A percentile compares a stretch with the other conserved stretches of the same genome.
Conservation (phyloP, 2,113 vertebrate genomes). For the Jaculus jaculus region DNA sequence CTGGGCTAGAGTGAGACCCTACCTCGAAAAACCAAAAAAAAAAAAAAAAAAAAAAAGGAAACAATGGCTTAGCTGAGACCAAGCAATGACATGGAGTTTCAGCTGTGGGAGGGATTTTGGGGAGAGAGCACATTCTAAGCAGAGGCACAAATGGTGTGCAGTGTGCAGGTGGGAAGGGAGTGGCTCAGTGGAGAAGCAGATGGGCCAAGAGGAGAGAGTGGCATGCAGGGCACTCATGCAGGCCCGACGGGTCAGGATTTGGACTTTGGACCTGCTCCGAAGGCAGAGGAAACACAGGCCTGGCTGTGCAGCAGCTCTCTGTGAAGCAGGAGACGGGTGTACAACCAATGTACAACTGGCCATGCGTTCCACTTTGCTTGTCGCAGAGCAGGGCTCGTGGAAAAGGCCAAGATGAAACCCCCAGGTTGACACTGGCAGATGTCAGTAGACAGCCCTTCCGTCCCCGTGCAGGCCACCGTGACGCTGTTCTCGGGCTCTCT, state of each 20-base stretch:
- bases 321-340: neutral
- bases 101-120: neutral
- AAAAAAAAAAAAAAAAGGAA: too few species aligned
- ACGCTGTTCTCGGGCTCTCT: neutral
- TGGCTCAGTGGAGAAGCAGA: neutral
- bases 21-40: too few species aligned
- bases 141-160: neutral
- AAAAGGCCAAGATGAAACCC: neutral
- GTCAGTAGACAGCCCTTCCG: neutral
- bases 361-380: neutral
- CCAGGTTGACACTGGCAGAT: neutral
- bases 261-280: neutral
- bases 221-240: neutral
- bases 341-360: neutral
- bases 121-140: neutral
- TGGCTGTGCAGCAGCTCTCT: neutral
- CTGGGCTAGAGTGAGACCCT: too few species aligned
- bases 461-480: neutral
- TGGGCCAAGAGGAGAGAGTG: neutral
- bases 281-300: neutral
- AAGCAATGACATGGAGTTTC: neutral
- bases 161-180: neutral
- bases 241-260: neutral
- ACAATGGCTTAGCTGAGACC: neutral
- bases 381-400: neutral